Evolutionary conservation across 2,888 invertebrate genomes (phyloP).

Genomic region (Subacronicta megacephala): DNA sequence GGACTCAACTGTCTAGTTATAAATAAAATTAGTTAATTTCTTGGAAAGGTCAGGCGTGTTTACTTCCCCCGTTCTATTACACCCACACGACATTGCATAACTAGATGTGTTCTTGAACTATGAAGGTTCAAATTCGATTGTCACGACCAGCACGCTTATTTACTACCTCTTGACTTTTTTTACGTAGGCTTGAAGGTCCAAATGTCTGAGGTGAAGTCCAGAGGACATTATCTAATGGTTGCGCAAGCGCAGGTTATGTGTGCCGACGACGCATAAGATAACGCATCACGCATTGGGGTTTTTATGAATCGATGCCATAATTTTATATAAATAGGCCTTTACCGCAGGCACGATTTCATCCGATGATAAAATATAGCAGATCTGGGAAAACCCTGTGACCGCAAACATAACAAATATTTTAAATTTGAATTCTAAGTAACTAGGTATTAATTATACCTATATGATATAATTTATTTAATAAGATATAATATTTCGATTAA

Average conservation of each 20-base stretch:
- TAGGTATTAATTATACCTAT: no score
- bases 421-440: neutral
- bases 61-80: neutral
- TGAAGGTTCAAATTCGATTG: constrained; percentile 10
- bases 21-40: neutral
- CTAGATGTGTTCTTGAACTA: constrained; percentile 24
- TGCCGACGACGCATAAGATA: constrained; percentile 45
- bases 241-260: constrained; percentile 60
- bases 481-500: no score
- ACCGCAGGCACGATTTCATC: neutral
- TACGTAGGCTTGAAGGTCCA: constrained; percentile 48
- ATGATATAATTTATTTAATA: no score
- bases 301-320: constrained; percentile 9
- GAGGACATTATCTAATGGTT: constrained; percentile 79
- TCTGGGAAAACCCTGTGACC: constrained; percentile 9
- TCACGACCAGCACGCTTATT: constrained; percentile 7
- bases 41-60: constrained; percentile 4
- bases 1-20: no score
- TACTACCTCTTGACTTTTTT: neutral
- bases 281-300: constrained; percentile 8
- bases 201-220: constrained; percentile 53
- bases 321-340: neutral
- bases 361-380: neutral
- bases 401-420: neutral
- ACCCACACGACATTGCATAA: constrained; percentile 21